Base-by-base conservation (phyloP, 2,888 invertebrate species). In the Myathropa florea region DNA sequence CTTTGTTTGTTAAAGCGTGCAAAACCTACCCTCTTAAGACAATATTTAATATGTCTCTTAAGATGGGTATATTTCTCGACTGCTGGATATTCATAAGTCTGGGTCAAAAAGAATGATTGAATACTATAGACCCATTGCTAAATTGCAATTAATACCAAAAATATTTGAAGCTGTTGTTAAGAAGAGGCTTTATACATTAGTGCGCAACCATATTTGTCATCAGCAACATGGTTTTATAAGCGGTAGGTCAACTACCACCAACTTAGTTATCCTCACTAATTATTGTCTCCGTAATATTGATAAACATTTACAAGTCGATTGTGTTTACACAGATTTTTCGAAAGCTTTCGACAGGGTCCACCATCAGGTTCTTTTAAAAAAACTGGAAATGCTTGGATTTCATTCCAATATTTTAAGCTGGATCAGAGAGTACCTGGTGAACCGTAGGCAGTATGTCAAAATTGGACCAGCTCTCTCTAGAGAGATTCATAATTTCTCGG, bases 41-140 rank as follows among this genome's bases (percentile, higher is more conserved):
- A 53, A 67, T 67, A 46, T 67, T 67, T 67, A 67, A 28, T n/a
- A 10, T 46, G 24, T 53, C 28, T n/a, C n/a, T 68, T 18, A 55
- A 18, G 30, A 4, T 14, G 18, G 59, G 59, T 36, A 24, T 4
- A 70, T 39, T 70, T 70, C 59, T 70, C 12, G 57, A 70, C 57
- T 70, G 33, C 26, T 70, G 59, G 33, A 70, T 57, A 70, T 70
- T 33, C 59, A 59, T 30, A 59, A 70, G 57, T 18, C 36, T 28
- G 70, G 30, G 2, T 53, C 59, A 23, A 33, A 70, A 39, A 28
- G n/a, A n/a, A n/a, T n/a, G n/a, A n/a, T n/a, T n/a, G n/a, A n/a
- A n/a, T n/a, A n/a, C n/a, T n/a, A n/a, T n/a, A n/a, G n/a, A n/a
- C n/a, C n/a, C n/a, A n/a, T 28, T 7, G 60, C 26, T 28, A 68